Evolutionary conservation across 2,888 invertebrate genomes (phyloP), one percentile per base, ranked within the genome.

Genomic region (Lepidocyrtinus sp.): DNA sequence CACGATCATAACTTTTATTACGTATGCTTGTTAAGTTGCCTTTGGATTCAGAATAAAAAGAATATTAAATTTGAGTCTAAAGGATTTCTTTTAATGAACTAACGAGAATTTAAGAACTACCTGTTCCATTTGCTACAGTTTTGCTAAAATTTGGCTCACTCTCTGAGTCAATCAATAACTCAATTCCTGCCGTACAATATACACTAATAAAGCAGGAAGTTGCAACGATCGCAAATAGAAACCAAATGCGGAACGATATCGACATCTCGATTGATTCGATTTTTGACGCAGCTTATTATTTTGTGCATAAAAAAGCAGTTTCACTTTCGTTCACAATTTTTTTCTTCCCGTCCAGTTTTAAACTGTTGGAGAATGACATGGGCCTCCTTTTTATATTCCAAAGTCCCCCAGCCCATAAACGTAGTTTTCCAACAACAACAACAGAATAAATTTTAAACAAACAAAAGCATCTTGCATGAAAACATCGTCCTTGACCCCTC

Each of bases 151-250:
- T 63, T 50, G 9, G 27, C 50, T 24, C n/a, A 1, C 1, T 55
- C 45, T 71, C 61, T 2, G 45, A 59, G 1, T 79, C 64, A 15
- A 79, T 36, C 2, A 46, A n/a, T 15, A 78, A n/a, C 2, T 79
- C 74, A 0, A 68, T 62, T n/a, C 68, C 26, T 21, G 79, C 69
- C 1, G 74, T 63, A 21, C 74, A 79, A 59, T 79, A 74, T 19
- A 79, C 79, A 17, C 74, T 73, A 36, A 79, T 69, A 25, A 74
- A 69, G n/a, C 61, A 78, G 1, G 78, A 78, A 0, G 78, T 78
- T 5, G 68, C 25, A 1, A 79, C 26, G 3, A 79, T 50, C 21
- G 63, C 79, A 55, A 79, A 59, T 2, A 79, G 9, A 15, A 79
- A 21, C 55, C 62, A 64, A 45, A 74, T 46, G 55, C 62, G 22